These are phyloP conservation scores for Drosophila pseudotakahashii DNA, from an alignment of 2,888 invertebrate genomes.

Conservation along the genomic window DNA sequence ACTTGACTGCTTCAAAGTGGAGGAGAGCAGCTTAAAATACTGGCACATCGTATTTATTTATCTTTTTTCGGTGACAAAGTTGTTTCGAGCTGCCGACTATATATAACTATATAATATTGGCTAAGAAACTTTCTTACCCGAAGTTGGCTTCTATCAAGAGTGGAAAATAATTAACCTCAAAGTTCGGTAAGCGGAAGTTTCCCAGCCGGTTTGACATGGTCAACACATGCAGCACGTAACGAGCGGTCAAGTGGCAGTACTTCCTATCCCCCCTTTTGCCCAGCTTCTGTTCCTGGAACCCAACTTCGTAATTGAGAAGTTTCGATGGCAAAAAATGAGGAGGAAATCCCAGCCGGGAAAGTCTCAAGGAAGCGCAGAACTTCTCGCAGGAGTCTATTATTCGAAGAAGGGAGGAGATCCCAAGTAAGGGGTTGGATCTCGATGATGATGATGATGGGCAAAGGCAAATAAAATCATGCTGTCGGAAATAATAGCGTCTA, in stretches of 20 bases:
- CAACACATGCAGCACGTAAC: slow-evolving; percentile 78
- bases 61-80: slow-evolving; percentile 37
- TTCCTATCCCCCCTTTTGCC: slow-evolving; percentile 14
- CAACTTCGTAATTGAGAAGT: slow-evolving; percentile 37
- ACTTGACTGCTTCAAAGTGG: slow-evolving; percentile 10
- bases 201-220: slow-evolving; percentile 51
- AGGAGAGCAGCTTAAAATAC: slow-evolving; percentile 1
- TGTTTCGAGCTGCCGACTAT: background rate
- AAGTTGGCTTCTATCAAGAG: slow-evolving; percentile 63
- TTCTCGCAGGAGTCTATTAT: slow-evolving; percentile 64
- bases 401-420: slow-evolving; percentile 56
- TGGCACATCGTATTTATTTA: slow-evolving; percentile 13
- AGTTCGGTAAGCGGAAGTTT: slow-evolving; percentile 68
- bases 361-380: slow-evolving; percentile 34
- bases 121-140: slow-evolving; percentile 35
- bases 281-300: background rate
- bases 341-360: slow-evolving; percentile 32
- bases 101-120: slow-evolving; percentile 4
- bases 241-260: slow-evolving; percentile 69
- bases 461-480: slow-evolving; percentile 75
- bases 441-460: slow-evolving; percentile 50
- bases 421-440: slow-evolving; percentile 73
- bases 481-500: slow-evolving; percentile 81
- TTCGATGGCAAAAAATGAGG: slow-evolving; percentile 60
- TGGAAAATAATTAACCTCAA: slow-evolving; percentile 82